Conservation (phyloP, 2,113 vertebrate genomes). For the Apodemus speciosus region DNA sequence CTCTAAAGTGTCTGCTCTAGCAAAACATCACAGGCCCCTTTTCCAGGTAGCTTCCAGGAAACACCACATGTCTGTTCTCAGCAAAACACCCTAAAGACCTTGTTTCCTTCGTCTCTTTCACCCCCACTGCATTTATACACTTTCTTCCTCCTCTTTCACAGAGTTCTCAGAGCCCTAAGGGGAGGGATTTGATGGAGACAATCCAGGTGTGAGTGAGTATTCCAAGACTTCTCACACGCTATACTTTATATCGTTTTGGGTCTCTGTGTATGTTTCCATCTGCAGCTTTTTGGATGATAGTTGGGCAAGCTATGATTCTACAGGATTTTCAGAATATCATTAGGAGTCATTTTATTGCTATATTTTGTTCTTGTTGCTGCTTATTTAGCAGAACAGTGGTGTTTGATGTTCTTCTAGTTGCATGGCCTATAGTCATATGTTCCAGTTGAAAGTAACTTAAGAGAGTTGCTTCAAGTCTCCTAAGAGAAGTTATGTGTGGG, state of each 20-base stretch:
- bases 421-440: not conserved
- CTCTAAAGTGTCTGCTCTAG: no score
- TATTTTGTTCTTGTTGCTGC: no score
- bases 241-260: not conserved
- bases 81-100: no score
- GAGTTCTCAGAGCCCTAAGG: not conserved
- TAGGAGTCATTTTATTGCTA: not conserved
- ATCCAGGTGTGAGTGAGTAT: not conserved
- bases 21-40: no score
- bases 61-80: no score
- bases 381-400: not conserved
- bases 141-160: not conserved
- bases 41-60: no score
- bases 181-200: not conserved
- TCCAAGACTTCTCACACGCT: not conserved
- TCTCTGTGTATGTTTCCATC: not conserved
- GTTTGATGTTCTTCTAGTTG: not conserved
- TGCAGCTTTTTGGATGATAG: not conserved
- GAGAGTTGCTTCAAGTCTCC: no score
- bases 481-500: not conserved
- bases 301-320: not conserved
- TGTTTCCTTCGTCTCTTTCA: not conserved
- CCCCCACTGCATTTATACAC: not conserved
- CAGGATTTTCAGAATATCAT: not conserved
- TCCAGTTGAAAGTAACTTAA: not conserved